phyloP scores from a whole-genome alignment of 2,797 vertebrate genomes.

The Onychomys arenicola region DNA sequence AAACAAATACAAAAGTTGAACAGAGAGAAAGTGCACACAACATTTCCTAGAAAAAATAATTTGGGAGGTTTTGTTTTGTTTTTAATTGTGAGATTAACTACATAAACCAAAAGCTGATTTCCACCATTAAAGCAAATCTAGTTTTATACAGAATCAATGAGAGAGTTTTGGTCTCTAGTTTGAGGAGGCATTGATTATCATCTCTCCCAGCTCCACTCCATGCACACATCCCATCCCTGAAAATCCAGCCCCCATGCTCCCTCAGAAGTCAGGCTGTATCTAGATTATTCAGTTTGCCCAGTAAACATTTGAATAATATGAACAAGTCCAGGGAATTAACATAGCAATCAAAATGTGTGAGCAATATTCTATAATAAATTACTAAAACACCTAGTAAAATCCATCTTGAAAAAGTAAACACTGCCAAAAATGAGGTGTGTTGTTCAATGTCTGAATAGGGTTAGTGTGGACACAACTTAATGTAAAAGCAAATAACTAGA shows the following conservation, averaged over 20 bases:
- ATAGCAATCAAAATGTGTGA: not conserved
- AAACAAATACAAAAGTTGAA: slow-evolving; percentile 18
- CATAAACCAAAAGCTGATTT: not conserved
- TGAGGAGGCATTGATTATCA: not conserved
- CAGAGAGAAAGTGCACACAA: not conserved
- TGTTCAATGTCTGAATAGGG: not conserved
- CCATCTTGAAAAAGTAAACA: not conserved
- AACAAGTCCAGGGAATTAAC: not conserved
- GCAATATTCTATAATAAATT: not conserved
- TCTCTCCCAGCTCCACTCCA: not conserved
- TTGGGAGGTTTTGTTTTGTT: not conserved
- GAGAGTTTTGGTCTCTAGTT: not conserved
- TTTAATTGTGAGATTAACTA: not conserved
- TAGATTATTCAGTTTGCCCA: not conserved
- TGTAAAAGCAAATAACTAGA: not conserved
- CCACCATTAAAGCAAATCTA: not conserved
- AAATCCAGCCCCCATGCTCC: not conserved
- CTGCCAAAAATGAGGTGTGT: not conserved
- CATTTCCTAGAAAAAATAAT: not conserved
- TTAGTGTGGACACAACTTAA: not conserved
- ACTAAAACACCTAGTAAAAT: not conserved
- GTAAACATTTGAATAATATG: not conserved
- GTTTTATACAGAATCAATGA: not conserved
- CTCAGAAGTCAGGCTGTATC: not conserved
- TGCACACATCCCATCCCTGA: not conserved